Percentiles rank a stretch among this genome's conserved stretches.
Evolutionary conservation across 2,888 invertebrate species (phyloP).

Genomic region (Spilarctia lutea): DNA sequence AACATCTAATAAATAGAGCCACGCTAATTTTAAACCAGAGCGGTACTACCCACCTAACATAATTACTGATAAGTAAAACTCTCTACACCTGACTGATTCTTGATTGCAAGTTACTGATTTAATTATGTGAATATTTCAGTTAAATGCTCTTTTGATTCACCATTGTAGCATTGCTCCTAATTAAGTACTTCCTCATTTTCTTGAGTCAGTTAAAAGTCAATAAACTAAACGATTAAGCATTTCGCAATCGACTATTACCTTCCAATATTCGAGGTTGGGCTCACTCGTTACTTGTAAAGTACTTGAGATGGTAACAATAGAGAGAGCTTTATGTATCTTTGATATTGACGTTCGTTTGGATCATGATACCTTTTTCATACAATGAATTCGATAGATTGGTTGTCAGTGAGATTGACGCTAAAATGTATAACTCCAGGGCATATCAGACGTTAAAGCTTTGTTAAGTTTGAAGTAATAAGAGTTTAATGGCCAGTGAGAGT

Average conservation of each 20-base stretch:
- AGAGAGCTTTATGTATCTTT: slow-evolving; percentile 33
- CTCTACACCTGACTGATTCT: background rate
- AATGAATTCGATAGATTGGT: slow-evolving; percentile 50
- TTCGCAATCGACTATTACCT: slow-evolving; percentile 36
- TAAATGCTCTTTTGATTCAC: background rate
- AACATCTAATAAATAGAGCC: background rate
- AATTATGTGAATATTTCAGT: background rate
- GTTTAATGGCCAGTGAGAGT: slow-evolving; percentile 26
- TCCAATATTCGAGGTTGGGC: slow-evolving; percentile 40
- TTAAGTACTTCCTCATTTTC: background rate
- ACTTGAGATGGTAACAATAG: slow-evolving; percentile 47
- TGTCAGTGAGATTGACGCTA: slow-evolving; percentile 51
- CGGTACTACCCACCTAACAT: too few species aligned
- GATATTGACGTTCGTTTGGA: slow-evolving; percentile 36
- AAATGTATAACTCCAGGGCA: slow-evolving; percentile 41
- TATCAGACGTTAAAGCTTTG: slow-evolving; percentile 18
- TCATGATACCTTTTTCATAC: slow-evolving; percentile 51
- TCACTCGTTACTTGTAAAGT: slow-evolving; percentile 45
- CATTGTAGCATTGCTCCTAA: background rate
- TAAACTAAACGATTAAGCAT: slow-evolving; percentile 24
- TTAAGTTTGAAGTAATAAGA: slow-evolving; percentile 15
- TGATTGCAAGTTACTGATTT: background rate
- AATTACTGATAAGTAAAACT: background rate
- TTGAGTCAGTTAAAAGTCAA: slow-evolving; percentile 10
- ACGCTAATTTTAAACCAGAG: too few species aligned